Base-by-base conservation (phyloP, 2,113 vertebrate genomes). In the Poeciliopsis prolifica region DNA sequence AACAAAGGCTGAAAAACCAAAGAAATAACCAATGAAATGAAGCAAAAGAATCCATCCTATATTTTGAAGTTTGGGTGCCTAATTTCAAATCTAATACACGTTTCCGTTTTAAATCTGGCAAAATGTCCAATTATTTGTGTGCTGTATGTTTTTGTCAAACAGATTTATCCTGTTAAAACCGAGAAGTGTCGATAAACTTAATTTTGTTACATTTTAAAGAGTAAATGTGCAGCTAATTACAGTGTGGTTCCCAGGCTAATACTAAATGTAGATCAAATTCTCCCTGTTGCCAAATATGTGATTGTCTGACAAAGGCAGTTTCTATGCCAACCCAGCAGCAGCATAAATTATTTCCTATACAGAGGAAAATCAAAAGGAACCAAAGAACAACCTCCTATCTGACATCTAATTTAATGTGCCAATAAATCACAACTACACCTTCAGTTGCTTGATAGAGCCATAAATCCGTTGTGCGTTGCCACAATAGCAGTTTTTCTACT, bases 311-410 rank as follows among this genome's bases (percentile, higher is more conserved):
- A 29, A 68, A 33, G 4, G 67, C 68, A 68, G 89, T 89, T 83
- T 60, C 80, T 68, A 86, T 86, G 61, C 82, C 65, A 84, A 91
- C 87, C 24, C 51, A 44, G 61, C 29, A 10, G 77, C 8, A 37
- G 61, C 64, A 77, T 76, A 76, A 81, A 81, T 51, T 60, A 65
- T 71, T 67, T 82, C 64, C 58, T 37, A 58, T 35, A 40, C 68
- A 65, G 74, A 74, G 61, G 40, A 67, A 72, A 77, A 86, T 77
- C 48, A 83, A 83, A 79, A 65, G 29, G 5, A 58, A 6, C 19
- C 17, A 58, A 58, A n/a, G 11, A 58, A 58, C 10, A 58, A 58
- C 70, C 63, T 62, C 58, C 61, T 75, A 13, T 17, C 72, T 70
- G 72, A 75, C 70, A 65, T 81, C 78, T 81, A 64, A 64, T 68